Base-by-base conservation (phyloP, 2,113 vertebrate species). In the Hymenochirus boettgeri region DNA sequence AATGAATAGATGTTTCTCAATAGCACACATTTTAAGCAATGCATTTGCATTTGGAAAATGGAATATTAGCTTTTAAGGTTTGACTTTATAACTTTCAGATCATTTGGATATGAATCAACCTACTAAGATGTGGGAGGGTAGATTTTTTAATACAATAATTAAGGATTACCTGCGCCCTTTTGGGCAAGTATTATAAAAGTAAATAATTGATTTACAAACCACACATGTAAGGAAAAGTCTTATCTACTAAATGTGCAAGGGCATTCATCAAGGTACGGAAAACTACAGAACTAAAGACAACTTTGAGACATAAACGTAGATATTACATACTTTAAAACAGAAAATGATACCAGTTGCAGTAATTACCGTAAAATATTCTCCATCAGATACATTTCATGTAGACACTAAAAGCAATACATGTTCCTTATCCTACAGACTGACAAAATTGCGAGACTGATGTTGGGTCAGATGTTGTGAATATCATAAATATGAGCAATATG, bases 161-260 rank as follows among this genome's bases (percentile, higher is more conserved):
- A 61, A 48, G 8, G 26, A 33, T 31, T 19, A 48, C 46, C 46
- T 9, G 46, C 13, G 22, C 19, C 39, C 21, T 48, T 51, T 37
- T 29, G 21, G 3, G 29, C 27, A 33, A 21, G 2, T 3, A 13
- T 21, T 47, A 33, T 61, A 26, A 61, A 61, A 35, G 58, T 66
- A 55, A 66, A 66, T 66, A 58, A 66, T 66, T 66, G 63, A 66
- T 66, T 58, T 58, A 51, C 63, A 66, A 66, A 66, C 55, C n/a
- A 57, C 46, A 58, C 58, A 55, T 66, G 63, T 66, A 66, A 58
- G 57, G 63, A 66, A 66, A 66, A 58, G 45, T 50, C 63, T 37
- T 31, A 21, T 54, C 63, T 21, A 26, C 46, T 17, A 58, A 57
- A 66, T 10, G 29, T 29, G 29, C 31, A 24, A 22, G 29, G 23